Percentiles rank a stretch among this genome's conserved stretches.
Conservation (phyloP, 2,888 invertebrate species). For the Amblyteles armatorius region DNA sequence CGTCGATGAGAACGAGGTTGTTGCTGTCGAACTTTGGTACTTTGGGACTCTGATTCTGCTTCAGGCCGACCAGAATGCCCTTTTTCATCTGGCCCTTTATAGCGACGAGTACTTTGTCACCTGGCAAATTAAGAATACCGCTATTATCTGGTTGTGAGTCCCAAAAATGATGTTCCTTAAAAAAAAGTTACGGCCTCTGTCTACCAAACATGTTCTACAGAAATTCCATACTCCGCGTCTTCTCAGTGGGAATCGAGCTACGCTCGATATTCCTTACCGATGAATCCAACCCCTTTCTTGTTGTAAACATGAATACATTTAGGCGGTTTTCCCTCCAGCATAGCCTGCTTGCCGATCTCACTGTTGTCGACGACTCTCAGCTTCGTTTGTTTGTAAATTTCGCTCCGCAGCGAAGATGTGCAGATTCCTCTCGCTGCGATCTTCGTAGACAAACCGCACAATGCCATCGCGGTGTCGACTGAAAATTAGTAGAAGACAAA, state of each 20-base stretch:
- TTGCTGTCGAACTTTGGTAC: slow-evolving; percentile 97
- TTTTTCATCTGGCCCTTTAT: slow-evolving; percentile 98
- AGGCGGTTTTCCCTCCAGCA: slow-evolving; percentile 97
- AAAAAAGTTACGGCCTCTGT: neutral
- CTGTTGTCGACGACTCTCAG: slow-evolving; percentile 98
- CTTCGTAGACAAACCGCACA: slow-evolving; percentile 30
- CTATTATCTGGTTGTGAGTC: neutral
- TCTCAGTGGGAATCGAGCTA: neutral
- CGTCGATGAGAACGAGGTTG: slow-evolving; percentile 98
- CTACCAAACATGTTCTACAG: neutral
- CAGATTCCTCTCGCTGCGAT: slow-evolving; percentile 84
- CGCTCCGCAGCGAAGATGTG: slow-evolving; percentile 87
- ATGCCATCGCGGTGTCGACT: slow-evolving; percentile 40
- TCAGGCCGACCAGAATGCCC: slow-evolving; percentile 95
- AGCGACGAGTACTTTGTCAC: slow-evolving; percentile 96
- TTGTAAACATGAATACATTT: slow-evolving; percentile 97
- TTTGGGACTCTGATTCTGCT: slow-evolving; percentile 92
- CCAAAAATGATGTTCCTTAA: no score
- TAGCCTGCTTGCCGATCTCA: slow-evolving; percentile 96
- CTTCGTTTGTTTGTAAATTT: slow-evolving; percentile 91
- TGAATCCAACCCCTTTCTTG: slow-evolving; percentile 88
- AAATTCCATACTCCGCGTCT: neutral
- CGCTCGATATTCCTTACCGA: slow-evolving; percentile 85
- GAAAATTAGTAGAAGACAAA: neutral
- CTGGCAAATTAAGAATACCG: slow-evolving; percentile 82